Evolutionary conservation across 2,797 vertebrate species (phyloP).

Genomic region (Spinibarbus caldwelli): DNA sequence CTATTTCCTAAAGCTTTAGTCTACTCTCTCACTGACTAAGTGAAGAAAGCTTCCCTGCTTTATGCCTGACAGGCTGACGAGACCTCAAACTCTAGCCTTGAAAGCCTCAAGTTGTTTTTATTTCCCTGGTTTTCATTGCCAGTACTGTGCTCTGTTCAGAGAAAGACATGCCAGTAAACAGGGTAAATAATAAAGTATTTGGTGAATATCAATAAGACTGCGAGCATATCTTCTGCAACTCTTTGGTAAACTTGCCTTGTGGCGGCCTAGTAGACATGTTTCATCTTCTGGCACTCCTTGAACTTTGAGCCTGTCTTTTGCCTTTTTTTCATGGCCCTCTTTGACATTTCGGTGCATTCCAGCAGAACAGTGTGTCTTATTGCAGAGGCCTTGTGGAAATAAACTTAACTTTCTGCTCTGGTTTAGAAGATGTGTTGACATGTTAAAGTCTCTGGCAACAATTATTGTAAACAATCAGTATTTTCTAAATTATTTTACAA

Average conservation of each 20-base stretch:
- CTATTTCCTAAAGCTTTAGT: slow-evolving; percentile 18
- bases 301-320: neutral
- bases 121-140: neutral
- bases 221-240: neutral
- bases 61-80: neutral
- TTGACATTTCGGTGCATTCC: neutral
- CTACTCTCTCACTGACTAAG: neutral
- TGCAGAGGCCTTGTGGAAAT: neutral
- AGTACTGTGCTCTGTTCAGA: neutral
- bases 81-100: slow-evolving; percentile 7
- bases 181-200: slow-evolving; percentile 24
- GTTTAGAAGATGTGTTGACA: neutral
- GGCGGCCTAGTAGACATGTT: neutral
- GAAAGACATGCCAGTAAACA: neutral
- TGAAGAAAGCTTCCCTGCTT: slow-evolving; percentile 3
- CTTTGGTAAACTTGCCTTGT: slow-evolving; percentile 7
- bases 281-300: neutral
- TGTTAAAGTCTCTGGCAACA: neutral
- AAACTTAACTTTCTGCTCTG: neutral
- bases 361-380: neutral
- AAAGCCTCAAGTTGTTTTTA: slow-evolving; percentile 12
- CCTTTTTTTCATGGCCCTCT: neutral
- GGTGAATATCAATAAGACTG: neutral
- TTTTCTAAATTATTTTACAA: neutral
- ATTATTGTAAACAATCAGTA: neutral